phyloP scores from a whole-genome alignment of 2,888 invertebrate species.

The Electrophaes corylata region DNA sequence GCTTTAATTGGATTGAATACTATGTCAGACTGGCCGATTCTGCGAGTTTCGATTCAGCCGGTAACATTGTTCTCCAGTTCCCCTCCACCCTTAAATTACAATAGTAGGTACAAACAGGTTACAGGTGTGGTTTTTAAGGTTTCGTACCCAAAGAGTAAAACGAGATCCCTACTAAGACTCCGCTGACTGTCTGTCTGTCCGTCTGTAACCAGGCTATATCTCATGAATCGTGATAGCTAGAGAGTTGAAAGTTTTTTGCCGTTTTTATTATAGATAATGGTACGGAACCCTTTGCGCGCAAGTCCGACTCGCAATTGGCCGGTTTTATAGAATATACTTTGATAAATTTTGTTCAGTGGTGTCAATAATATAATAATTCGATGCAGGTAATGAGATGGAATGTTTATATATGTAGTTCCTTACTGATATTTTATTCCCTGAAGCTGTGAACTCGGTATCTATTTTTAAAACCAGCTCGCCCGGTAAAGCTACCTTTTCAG shows the following conservation, averaged over 20 bases:
- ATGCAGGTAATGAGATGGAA: constrained; percentile 14
- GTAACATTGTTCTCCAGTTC: not conserved
- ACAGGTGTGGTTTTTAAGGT: not conserved
- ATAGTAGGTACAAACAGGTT: not conserved
- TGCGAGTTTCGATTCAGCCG: not conserved
- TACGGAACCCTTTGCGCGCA: no score
- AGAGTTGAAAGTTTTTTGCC: no score
- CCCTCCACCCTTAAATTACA: not conserved
- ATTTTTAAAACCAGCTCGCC: constrained; percentile 47
- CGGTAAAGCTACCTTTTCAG: constrained; percentile 35
- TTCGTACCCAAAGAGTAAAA: no score
- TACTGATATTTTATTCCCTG: constrained; percentile 31
- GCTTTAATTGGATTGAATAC: constrained; percentile 15
- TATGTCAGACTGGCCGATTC: not conserved
- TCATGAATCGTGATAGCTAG: no score
- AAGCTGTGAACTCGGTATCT: constrained; percentile 40
- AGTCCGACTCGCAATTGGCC: no score
- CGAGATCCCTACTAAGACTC: no score
- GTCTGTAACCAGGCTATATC: no score
- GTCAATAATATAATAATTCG: no score
- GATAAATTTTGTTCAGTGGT: no score
- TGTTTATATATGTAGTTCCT: constrained; percentile 2
- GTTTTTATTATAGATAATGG: no score
- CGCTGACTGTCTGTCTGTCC: no score
- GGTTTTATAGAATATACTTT: no score